phyloP scores from a whole-genome alignment of 2,113 vertebrate species.

The Tychaedon coryphoeus region DNA sequence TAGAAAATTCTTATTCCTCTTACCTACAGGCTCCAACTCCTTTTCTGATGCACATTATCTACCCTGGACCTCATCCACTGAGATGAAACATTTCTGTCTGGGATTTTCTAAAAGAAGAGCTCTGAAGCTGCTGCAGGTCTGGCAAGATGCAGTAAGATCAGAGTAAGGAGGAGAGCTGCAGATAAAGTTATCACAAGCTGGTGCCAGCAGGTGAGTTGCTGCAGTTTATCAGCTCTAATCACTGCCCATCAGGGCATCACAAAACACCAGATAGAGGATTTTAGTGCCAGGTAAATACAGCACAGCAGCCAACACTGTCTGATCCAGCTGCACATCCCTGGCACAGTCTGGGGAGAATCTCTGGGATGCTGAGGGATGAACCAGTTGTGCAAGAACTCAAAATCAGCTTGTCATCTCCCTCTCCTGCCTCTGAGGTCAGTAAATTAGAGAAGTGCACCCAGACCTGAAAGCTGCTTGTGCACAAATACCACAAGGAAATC shows the following conservation, averaged over 20 bases:
- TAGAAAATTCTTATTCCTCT: not conserved
- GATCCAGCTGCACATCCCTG: not conserved
- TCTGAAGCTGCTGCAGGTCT: not conserved
- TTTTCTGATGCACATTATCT: not conserved
- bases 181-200: not conserved
- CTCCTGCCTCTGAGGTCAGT: accelerated
- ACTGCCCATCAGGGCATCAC: not conserved
- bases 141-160: not conserved
- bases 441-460: not conserved
- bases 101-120: not conserved
- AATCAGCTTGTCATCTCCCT: not conserved
- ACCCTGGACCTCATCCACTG: not conserved
- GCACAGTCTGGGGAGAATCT: not conserved
- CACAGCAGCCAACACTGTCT: accelerated
- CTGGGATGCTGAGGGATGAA: not conserved
- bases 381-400: accelerated
- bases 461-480: not conserved
- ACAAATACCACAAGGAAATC: not conserved
- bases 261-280: accelerated
- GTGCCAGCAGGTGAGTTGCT: not conserved
- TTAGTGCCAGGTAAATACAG: not conserved
- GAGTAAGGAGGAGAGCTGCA: not conserved
- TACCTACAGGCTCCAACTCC: not conserved
- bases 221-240: not conserved
- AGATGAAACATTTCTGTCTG: not conserved